Evolutionary conservation across 64 coral and sea anemone species (phyloP).

Genomic region (Actinia tenebrosa): DNA sequence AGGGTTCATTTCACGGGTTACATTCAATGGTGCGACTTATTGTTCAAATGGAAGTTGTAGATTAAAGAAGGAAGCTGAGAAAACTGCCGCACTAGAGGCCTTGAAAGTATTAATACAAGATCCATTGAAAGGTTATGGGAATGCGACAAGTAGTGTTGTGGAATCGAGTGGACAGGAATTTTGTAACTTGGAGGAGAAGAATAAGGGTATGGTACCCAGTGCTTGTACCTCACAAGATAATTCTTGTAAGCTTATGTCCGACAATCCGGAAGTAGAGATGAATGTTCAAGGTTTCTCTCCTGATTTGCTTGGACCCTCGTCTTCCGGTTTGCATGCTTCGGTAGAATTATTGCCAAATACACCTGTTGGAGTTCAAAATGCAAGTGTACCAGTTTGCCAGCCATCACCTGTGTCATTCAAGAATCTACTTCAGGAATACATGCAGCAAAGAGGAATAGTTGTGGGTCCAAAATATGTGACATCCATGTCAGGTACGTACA

Average conservation of each 20-base stretch:
- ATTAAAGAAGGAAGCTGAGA: conserved; percentile 39
- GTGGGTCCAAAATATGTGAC: conserved; percentile 43
- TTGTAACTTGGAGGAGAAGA: not conserved
- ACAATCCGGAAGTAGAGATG: not conserved
- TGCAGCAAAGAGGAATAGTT: conserved; percentile 48
- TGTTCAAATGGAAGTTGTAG: conserved; percentile 22
- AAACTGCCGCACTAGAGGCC: conserved; percentile 29
- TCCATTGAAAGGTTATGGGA: not conserved
- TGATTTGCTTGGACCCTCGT: not conserved
- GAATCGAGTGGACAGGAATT: not conserved
- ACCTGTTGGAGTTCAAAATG: not conserved
- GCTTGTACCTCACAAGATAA: not conserved
- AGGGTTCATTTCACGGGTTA: conserved; percentile 35
- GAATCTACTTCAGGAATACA: conserved; percentile 72
- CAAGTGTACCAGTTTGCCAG: not conserved
- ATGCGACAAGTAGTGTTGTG: not conserved
- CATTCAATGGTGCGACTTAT: conserved; percentile 38
- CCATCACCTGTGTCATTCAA: conserved; percentile 49
- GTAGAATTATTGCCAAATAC: not conserved
- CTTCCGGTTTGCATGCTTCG: not conserved
- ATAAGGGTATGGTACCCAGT: not conserved
- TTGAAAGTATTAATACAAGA: not conserved
- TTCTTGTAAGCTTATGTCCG: not conserved
- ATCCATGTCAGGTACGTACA: conserved; percentile 22
- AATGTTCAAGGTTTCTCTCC: not conserved